These are phyloP conservation scores for Ctenicera cuprea DNA, from an alignment of 2,888 invertebrate genomes.

Conservation along the genomic window DNA sequence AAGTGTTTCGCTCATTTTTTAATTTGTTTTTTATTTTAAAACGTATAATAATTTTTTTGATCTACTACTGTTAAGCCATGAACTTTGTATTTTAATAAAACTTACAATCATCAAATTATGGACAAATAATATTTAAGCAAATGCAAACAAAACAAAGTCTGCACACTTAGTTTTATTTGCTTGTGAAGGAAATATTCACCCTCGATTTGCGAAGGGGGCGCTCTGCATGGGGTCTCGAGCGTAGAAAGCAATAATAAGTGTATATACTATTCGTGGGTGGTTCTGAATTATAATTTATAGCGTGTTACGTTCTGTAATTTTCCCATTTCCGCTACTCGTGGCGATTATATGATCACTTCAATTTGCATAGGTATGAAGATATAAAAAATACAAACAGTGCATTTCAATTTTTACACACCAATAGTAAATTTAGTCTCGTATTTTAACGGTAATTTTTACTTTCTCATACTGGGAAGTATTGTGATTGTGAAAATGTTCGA, in stretches of 20 bases:
- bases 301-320: slow-evolving; percentile 44
- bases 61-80: too few relatives aligned
- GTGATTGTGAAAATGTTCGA: too few relatives aligned
- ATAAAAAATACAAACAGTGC: slow-evolving; percentile 10
- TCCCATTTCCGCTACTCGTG: slow-evolving; percentile 39
- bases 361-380: slow-evolving; percentile 30
- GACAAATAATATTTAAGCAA: not conserved
- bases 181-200: slow-evolving; percentile 37
- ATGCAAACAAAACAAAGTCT: slow-evolving; percentile 2
- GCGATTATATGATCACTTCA: slow-evolving; percentile 23
- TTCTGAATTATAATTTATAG: slow-evolving; percentile 47
- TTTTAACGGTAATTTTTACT: not conserved
- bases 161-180: not conserved
- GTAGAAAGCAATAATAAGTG: slow-evolving; percentile 37
- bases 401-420: not conserved
- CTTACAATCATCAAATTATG: too few relatives aligned
- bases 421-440: not conserved
- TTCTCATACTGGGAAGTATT: not conserved
- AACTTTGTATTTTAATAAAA: too few relatives aligned
- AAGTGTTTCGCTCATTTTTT: too few relatives aligned
- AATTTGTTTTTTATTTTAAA: too few relatives aligned
- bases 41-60: too few relatives aligned
- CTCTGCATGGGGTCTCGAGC: slow-evolving; percentile 22
- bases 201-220: slow-evolving; percentile 36
- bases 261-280: slow-evolving; percentile 44